A percentile compares a stretch with the other conserved stretches of the same genome.
These are phyloP conservation scores for Heliocidaris tuberculata DNA, from an alignment of 35 echinoderm and acorn worm species.

Conservation along the genomic window DNA sequence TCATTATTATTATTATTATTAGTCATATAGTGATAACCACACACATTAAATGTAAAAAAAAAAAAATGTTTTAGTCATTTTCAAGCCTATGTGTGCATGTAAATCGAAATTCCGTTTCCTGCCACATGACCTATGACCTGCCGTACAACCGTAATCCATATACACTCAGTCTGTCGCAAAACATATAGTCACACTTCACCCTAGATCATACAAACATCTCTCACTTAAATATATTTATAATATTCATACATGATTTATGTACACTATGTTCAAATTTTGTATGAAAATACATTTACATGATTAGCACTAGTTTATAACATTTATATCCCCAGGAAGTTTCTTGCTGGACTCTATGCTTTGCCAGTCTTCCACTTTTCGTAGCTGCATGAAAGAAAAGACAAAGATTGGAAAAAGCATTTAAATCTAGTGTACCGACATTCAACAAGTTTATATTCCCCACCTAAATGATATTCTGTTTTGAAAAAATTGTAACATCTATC, in stretches of 20 bases:
- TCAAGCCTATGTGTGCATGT: too few species aligned
- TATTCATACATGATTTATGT: constrained; percentile 28
- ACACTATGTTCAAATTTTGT: constrained; percentile 16
- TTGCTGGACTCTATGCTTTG: constrained; percentile 12
- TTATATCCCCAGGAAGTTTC: constrained; percentile 27
- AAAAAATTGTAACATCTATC: neutral
- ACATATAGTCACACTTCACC: neutral
- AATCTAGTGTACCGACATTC: neutral
- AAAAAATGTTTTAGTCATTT: too few species aligned
- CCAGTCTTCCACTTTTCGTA: constrained; percentile 41
- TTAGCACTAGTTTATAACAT: constrained; percentile 13
- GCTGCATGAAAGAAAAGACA: constrained; percentile 11
- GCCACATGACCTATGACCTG: neutral
- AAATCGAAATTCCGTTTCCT: too few species aligned
- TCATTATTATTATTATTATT: too few species aligned
- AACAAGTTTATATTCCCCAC: neutral
- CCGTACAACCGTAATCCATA: neutral
- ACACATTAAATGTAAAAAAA: too few species aligned
- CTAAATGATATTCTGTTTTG: neutral
- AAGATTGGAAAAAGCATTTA: neutral
- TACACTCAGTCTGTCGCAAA: neutral
- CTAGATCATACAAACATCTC: neutral
- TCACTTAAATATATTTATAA: constrained; percentile 37
- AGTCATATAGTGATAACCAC: too few species aligned
- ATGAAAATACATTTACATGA: constrained; percentile 23